phyloP scores from a whole-genome alignment of 2,888 invertebrate species.

The Chorisops tibialis region DNA sequence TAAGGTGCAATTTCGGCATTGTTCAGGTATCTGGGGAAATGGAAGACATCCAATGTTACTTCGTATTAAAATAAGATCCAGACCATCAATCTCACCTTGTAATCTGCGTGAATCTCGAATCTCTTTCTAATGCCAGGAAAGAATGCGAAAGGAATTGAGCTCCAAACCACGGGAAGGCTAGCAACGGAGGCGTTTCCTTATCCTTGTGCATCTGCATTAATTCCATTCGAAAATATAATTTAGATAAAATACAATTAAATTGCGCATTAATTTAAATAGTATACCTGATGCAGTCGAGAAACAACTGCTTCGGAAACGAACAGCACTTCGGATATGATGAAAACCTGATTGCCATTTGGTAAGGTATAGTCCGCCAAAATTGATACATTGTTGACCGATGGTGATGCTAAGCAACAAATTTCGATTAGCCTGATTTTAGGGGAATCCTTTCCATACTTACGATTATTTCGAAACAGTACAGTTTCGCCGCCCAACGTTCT shows the following conservation, averaged over 20 bases:
- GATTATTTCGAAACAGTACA: slow-evolving; percentile 57
- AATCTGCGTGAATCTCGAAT: slow-evolving; percentile 57
- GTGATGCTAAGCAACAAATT: slow-evolving; percentile 47
- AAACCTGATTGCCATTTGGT: slow-evolving; percentile 61
- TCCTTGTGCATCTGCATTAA: slow-evolving; percentile 55
- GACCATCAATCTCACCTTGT: slow-evolving; percentile 54
- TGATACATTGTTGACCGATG: slow-evolving; percentile 60
- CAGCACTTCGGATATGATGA: slow-evolving; percentile 60
- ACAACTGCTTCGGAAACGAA: slow-evolving; percentile 63
- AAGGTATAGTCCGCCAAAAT: slow-evolving; percentile 62
- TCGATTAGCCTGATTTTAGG: background rate
- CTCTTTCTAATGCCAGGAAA: slow-evolving; percentile 59
- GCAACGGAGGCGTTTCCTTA: slow-evolving; percentile 63
- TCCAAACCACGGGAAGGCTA: slow-evolving; percentile 64
- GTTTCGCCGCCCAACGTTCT: slow-evolving; percentile 60
- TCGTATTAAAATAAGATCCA: no score
- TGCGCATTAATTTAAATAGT: background rate
- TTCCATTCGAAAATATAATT: background rate
- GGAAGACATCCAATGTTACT: background rate
- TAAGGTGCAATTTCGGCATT: slow-evolving; percentile 61
- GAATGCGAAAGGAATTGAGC: slow-evolving; percentile 64
- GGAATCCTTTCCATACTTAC: slow-evolving; percentile 50
- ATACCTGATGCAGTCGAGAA: slow-evolving; percentile 59
- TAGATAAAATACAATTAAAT: background rate
- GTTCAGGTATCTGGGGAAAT: slow-evolving; percentile 55